These are phyloP conservation scores for Philypnodon macrostomus DNA, from an alignment of 2,797 vertebrate species.

Conservation along the genomic window DNA sequence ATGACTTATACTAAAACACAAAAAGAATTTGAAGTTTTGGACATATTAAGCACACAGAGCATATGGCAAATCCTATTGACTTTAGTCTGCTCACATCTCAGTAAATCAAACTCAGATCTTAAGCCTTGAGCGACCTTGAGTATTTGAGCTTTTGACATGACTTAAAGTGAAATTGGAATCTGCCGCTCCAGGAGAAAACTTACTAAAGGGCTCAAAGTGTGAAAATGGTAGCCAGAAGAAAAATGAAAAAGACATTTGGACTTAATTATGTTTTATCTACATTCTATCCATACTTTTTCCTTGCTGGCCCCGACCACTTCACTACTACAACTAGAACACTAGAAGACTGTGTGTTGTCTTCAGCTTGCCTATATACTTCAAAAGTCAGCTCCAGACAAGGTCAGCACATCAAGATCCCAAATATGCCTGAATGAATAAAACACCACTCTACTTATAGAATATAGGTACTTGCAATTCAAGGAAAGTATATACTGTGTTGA, in stretches of 20 bases:
- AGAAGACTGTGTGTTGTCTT: no score
- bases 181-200: constrained; percentile 2
- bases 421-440: no score
- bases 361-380: no score
- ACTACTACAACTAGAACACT: no score
- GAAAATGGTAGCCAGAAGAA: background rate
- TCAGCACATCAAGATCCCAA: no score
- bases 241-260: no score
- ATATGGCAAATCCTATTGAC: constrained; percentile 16
- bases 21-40: constrained; percentile 6
- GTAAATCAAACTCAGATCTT: constrained; percentile 10
- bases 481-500: constrained; percentile 6
- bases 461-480: background rate
- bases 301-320: no score
- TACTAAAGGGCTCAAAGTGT: constrained; percentile 8
- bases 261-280: no score
- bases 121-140: constrained; percentile 10
- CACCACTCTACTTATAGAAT: no score
- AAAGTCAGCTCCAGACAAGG: no score
- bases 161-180: constrained; percentile 28
- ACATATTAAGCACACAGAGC: constrained; percentile 10
- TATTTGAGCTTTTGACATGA: constrained; percentile 16
- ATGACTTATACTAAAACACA: constrained; percentile 10
- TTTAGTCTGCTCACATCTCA: constrained; percentile 14
- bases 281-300: no score